phyloP scores from a whole-genome alignment of 2,888 invertebrate genomes.

The Amitus sp. region DNA sequence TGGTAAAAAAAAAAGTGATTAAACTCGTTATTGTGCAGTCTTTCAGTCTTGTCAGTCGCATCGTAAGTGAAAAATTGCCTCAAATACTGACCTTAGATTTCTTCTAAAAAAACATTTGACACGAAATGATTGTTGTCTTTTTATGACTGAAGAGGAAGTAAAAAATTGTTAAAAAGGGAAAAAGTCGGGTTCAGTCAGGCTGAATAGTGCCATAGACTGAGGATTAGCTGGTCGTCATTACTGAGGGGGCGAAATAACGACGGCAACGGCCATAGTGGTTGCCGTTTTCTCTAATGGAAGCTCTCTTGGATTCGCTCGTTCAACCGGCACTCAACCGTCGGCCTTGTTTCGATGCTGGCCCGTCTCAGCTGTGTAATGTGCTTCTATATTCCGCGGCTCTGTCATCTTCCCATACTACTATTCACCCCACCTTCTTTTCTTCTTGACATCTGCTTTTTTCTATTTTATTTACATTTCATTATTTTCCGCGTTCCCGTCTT shows the following conservation, averaged over 20 bases:
- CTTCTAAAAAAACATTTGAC: no score
- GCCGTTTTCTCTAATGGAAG: slow-evolving; percentile 50
- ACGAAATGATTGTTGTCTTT: no score
- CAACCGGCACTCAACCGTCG: slow-evolving; percentile 45
- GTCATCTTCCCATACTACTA: slow-evolving; percentile 30
- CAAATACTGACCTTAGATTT: no score
- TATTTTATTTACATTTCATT: slow-evolving; percentile 3
- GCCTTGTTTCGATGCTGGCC: slow-evolving; percentile 40
- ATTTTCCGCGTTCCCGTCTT: no score
- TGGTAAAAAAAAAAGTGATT: no score
- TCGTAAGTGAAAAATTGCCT: no score
- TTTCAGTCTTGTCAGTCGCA: no score
- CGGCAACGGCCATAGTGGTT: slow-evolving; percentile 42
- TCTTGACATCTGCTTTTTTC: slow-evolving; percentile 8
- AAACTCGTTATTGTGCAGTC: no score
- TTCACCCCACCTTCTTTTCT: slow-evolving; percentile 12
- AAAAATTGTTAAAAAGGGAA: not conserved
- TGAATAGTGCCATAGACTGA: slow-evolving; percentile 1
- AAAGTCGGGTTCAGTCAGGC: not conserved
- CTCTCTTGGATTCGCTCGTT: slow-evolving; percentile 45
- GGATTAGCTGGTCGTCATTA: slow-evolving; percentile 25
- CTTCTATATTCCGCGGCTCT: slow-evolving; percentile 38
- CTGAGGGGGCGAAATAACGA: slow-evolving; percentile 20
- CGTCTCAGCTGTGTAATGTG: slow-evolving; percentile 44
- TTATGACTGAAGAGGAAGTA: no score